Base-by-base conservation (phyloP, 2,113 vertebrate genomes). In the Prunella himalayana region DNA sequence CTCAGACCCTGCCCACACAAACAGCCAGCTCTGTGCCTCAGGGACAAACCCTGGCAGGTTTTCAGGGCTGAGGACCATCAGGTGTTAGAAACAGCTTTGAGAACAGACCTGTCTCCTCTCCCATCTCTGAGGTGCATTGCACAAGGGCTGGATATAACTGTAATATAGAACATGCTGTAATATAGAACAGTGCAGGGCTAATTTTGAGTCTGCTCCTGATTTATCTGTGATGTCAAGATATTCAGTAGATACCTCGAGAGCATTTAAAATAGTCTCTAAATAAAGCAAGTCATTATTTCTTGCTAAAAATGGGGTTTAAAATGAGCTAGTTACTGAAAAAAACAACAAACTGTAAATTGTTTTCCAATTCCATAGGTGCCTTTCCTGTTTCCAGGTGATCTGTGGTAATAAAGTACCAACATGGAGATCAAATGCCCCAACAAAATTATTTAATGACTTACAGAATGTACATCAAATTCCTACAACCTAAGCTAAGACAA, bases 241-340 rank as follows among this genome's bases (percentile, higher is more conserved):
- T 44, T 81, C 80, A 87, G 45, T 61, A 89, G 73, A n/a, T 82
- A 92, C 53, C 89, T 92, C 50, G 35, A 69, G 49, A 89, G 69
- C 57, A 64, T 89, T 94, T 94, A 45, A 86, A 94, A 81, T 27
- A 92, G 70, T 79, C 86, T 82, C 66, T 95, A 95, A 95, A 94
- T 82, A 95, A 82, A 96, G 72, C 56, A 76, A 94, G 84, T 72
- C 73, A 76, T 94, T 91, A 92, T 71, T 95, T 95, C 73, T 59
- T 75, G 53, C 89, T 96, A 94, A 96, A 92, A 88, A 75, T 15
- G 60, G 47, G 70, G 75, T 70, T 72, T 86, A 27, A 90, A 90
- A 86, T 63, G 41, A 90, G 66, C 45, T 63, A 42, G 60, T 94
- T 90, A 81, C 89, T 72, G 61, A 33, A 85, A 88, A 93, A 86